A percentile compares a stretch with the other conserved stretches of the same genome.
Conservation (phyloP, 1,140 invertebrate species). For the Caenorhabditis brenneri region DNA sequence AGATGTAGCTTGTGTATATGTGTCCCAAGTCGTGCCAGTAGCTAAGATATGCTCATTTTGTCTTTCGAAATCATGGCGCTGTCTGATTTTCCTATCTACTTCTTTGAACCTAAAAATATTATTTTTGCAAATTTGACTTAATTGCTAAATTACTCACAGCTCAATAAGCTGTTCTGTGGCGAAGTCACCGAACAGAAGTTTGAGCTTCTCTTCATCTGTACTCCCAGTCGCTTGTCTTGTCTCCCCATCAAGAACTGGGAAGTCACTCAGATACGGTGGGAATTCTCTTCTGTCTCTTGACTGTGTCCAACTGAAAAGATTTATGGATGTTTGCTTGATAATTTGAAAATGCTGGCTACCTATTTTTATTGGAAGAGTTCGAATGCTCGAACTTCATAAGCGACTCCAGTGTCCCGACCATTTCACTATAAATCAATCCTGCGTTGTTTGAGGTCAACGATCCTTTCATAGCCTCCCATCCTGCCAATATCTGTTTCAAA, state of each 20-base stretch:
- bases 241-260: neutral
- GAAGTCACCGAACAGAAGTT: no score
- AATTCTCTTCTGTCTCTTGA: neutral
- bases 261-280: neutral
- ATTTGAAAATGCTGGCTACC: neutral
- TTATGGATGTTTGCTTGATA: no score
- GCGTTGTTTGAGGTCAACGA: neutral
- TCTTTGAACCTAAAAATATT: no score
- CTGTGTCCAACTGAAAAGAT: neutral
- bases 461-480: neutral
- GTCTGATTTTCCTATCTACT: no score
- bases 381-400: neutral
- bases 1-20: no score
- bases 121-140: no score
- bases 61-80: no score
- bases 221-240: neutral
- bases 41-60: no score
- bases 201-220: neutral
- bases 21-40: no score
- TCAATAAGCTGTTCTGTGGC: no score
- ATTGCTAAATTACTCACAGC: no score
- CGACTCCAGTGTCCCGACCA: neutral
- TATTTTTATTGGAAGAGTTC: neutral
- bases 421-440: neutral
- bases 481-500: neutral